Evolutionary conservation across 1,140 invertebrate species (phyloP).

Genomic region (Periplaneta americana): DNA sequence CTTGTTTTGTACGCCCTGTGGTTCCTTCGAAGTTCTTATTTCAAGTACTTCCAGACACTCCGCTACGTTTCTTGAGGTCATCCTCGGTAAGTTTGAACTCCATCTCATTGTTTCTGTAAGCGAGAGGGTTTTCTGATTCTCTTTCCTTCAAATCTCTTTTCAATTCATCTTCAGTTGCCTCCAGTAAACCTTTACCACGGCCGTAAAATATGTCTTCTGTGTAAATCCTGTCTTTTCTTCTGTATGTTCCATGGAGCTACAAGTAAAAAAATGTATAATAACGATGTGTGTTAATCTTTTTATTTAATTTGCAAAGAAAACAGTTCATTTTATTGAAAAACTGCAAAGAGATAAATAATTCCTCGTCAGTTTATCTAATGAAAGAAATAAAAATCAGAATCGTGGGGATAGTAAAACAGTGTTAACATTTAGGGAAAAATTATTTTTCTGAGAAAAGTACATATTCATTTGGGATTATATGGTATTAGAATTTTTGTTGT

Average conservation of each 20-base stretch:
- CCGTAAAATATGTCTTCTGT: conserved; percentile 60
- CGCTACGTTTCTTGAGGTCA: conserved; percentile 23
- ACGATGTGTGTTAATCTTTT: too few species aligned
- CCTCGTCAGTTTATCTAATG: too few species aligned
- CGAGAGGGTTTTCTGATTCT: conserved; percentile 44
- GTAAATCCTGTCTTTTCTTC: conserved; percentile 56
- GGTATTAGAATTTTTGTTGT: too few species aligned
- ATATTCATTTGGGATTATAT: neutral
- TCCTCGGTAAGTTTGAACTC: conserved; percentile 29
- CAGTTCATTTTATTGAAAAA: too few species aligned
- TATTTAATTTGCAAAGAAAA: too few species aligned
- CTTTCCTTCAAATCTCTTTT: conserved; percentile 41
- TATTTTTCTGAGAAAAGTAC: neutral
- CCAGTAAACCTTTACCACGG: conserved; percentile 42
- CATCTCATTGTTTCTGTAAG: conserved; percentile 36
- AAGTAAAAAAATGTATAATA: neutral
- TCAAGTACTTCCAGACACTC: neutral
- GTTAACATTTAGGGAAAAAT: too few species aligned
- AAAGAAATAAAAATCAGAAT: too few species aligned
- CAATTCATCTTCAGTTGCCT: conserved; percentile 41
- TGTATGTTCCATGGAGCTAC: conserved; percentile 60
- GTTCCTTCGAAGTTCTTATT: too few species aligned
- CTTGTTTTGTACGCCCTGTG: too few species aligned
- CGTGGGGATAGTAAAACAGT: too few species aligned
- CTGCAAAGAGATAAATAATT: too few species aligned